Percentiles rank a stretch among this genome's conserved stretches.
phyloP scores from a whole-genome alignment of 1,140 invertebrate genomes.

The Brachionus rubens region DNA sequence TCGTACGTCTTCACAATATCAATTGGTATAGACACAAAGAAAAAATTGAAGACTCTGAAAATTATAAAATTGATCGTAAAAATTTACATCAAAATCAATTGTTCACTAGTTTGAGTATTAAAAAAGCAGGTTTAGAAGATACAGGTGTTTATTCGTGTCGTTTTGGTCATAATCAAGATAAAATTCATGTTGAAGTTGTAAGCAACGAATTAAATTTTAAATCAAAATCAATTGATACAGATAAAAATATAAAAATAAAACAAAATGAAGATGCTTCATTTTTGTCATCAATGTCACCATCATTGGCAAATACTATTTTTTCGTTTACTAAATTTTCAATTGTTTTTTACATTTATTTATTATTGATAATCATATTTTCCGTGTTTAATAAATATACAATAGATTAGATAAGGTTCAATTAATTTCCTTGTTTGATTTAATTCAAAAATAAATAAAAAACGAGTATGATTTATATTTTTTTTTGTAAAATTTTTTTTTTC shows the following conservation, averaged over 20 bases:
- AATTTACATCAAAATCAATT: not conserved
- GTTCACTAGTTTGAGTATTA: not conserved
- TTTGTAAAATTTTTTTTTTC: no score
- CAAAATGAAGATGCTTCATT: not conserved
- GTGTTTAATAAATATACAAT: slow-evolving; percentile 35
- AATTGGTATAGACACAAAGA: slow-evolving; percentile 31
- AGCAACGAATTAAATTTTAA: no score
- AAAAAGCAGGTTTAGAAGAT: slow-evolving; percentile 8
- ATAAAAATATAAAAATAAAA: not conserved
- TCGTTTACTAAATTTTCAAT: slow-evolving; percentile 37
- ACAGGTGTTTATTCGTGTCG: slow-evolving; percentile 10
- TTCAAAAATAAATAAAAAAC: no score
- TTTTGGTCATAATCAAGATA: slow-evolving; percentile 38
- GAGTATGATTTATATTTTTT: no score
- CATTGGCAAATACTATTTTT: slow-evolving; percentile 13
- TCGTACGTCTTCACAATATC: not conserved
- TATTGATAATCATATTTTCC: slow-evolving; percentile 37
- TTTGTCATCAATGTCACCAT: slow-evolving; percentile 14
- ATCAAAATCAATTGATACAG: not conserved
- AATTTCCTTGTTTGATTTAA: not conserved
- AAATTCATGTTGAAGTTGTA: slow-evolving; percentile 31
- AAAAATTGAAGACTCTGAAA: not conserved
- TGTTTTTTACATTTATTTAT: slow-evolving; percentile 39
- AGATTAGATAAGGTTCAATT: no score
- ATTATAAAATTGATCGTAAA: not conserved